phyloP scores from a whole-genome alignment of 2,888 invertebrate species.

The Sinohyriopsis cumingii region DNA sequence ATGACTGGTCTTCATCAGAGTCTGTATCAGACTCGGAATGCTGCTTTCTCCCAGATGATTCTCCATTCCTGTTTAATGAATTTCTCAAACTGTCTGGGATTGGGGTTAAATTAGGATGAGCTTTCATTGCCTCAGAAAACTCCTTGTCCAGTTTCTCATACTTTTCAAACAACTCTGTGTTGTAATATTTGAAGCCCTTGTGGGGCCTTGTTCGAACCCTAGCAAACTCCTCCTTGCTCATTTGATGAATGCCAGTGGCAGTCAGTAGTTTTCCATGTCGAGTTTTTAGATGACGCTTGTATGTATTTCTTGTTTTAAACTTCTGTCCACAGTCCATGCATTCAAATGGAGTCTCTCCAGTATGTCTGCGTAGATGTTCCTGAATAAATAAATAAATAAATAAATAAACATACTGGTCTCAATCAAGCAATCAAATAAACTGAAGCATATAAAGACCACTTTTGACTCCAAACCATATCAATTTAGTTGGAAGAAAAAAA shows the following conservation, averaged over 20 bases:
- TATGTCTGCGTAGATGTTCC: slow-evolving; percentile 76
- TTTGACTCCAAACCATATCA: too few relatives aligned
- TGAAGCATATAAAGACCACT: too few relatives aligned
- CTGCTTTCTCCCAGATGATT: too few relatives aligned
- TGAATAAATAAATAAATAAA: slow-evolving; percentile 27
- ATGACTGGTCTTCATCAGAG: too few relatives aligned
- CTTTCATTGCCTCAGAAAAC: too few relatives aligned
- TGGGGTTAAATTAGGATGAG: too few relatives aligned
- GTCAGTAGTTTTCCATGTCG: slow-evolving; percentile 77
- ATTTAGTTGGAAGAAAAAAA: too few relatives aligned
- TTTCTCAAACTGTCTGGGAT: too few relatives aligned
- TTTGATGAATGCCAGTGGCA: slow-evolving; percentile 74
- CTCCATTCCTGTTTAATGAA: too few relatives aligned
- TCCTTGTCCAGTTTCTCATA: too few relatives aligned
- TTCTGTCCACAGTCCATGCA: slow-evolving; percentile 68
- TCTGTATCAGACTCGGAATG: too few relatives aligned
- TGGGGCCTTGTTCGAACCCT: slow-evolving; percentile 59
- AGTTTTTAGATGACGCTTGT: slow-evolving; percentile 77
- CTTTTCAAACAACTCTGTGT: too few relatives aligned
- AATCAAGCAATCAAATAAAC: neutral
- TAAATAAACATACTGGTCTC: neutral
- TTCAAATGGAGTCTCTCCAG: slow-evolving; percentile 69
- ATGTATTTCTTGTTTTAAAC: slow-evolving; percentile 78
- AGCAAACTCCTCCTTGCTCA: slow-evolving; percentile 71
- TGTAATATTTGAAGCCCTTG: slow-evolving; percentile 8